Base-by-base conservation (phyloP, 2,113 vertebrate genomes). In the Suricata suricatta region DNA sequence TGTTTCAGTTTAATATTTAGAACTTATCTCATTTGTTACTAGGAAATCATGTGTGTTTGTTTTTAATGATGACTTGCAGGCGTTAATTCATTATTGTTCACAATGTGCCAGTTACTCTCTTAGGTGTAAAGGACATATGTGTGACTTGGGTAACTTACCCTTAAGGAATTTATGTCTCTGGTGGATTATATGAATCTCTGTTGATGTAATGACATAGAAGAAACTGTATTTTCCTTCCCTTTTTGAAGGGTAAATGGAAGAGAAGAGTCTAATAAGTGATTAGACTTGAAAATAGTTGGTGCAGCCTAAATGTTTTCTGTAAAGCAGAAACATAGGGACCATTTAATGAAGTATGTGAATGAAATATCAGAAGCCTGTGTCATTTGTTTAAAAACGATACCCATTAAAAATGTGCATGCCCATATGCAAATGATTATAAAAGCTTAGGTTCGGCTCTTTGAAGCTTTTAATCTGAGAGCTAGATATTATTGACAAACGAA, bases 1-100 rank as follows among this genome's bases (percentile, higher is more conserved):
- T 21, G 69, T 93, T 92, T 89, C 33, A 64, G 29, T 88, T 96
- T 94, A 88, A 77, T 81, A 86, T 81, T 96, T 91, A 90, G 69
- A 87, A 86, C 7, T 80, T 54, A 64, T 77, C 89, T 13, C 23
- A 38, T 94, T 95, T 91, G 13, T 96, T 96, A 71, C 35, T 47
- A 90, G 57, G 64, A 90, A 97, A 68, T 69, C 17, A 77, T 63
- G 44, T 77, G 41, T 31, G 23, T 27, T 15, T 44, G 14, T 86
- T 88, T 94, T 47, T 21, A 23, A 50, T 17, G 19, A 54, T 77
- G 31, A 88, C 13, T 54, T 79, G 4, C 83, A 92, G 54, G 15
- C 83, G 44, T 96, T n/a, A 52, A 0, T 80, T 80, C 8, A 33
- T 33, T 76, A 66, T 16, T 90, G 64, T 83, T 41, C 76, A 4